Conservation (phyloP, 2,888 invertebrate species). For the Chymomyza fuscimana region DNA sequence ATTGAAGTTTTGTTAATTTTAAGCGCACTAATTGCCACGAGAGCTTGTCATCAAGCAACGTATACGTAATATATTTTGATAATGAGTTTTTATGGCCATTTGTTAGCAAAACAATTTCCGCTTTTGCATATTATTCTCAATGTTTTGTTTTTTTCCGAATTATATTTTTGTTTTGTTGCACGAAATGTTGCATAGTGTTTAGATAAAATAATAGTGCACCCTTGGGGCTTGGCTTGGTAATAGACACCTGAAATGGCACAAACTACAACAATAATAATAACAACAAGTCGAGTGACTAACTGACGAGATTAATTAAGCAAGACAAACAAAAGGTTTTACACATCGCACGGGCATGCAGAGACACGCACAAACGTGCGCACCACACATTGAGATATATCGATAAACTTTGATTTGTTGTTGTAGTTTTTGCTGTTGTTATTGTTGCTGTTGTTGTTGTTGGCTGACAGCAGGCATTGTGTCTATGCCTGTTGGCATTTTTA, state of each 20-base stretch:
- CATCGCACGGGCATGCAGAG: constrained; percentile 35
- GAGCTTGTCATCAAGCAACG: constrained; percentile 29
- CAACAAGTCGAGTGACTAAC: constrained; percentile 41
- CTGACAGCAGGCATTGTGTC: constrained; percentile 57
- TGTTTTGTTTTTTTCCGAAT: too few species aligned
- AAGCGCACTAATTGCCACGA: constrained; percentile 27
- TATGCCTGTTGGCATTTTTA: constrained; percentile 71
- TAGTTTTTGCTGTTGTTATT: background rate
- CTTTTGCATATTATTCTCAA: background rate
- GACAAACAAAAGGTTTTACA: constrained; percentile 67
- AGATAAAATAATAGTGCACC: background rate
- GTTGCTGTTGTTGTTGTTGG: constrained; percentile 16
- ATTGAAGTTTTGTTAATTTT: constrained; percentile 48
- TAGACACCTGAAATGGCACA: constrained; percentile 15
- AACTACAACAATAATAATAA: constrained; percentile 41
- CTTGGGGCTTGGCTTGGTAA: constrained; percentile 34
- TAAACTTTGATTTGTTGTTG: constrained; percentile 24
- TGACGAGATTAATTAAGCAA: constrained; percentile 71
- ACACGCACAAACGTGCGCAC: constrained; percentile 26
- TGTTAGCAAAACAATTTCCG: constrained; percentile 66
- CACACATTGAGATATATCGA: constrained; percentile 14
- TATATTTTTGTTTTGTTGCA: background rate
- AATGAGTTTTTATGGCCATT: constrained; percentile 65
- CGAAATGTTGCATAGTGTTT: background rate
- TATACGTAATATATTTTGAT: constrained; percentile 51